phyloP scores from a whole-genome alignment of 2,888 invertebrate genomes.

The Tubulanus polymorphus region DNA sequence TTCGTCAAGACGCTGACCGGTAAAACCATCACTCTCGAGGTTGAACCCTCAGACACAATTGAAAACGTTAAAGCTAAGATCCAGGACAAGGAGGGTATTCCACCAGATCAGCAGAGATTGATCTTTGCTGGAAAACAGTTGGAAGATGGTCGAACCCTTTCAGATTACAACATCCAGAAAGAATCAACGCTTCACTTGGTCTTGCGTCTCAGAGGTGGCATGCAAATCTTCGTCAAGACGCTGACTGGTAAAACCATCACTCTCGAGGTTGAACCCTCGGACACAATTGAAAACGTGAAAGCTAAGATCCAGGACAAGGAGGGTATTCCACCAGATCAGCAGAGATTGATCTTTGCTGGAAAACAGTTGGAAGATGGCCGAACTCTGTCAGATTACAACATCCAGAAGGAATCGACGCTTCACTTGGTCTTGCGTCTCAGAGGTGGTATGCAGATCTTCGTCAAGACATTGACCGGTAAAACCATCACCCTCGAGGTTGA shows the following conservation, averaged over 20 bases:
- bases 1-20: conserved; percentile 57
- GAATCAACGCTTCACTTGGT: conserved; percentile 87
- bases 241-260: conserved; percentile 53
- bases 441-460: conserved; percentile 83
- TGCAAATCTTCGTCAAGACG: conserved; percentile 68
- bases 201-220: conserved; percentile 89
- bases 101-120: conserved; percentile 77
- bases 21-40: conserved; percentile 53
- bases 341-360: conserved; percentile 85
- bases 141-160: conserved; percentile 84
- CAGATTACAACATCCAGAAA: conserved; percentile 87
- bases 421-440: conserved; percentile 86
- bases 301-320: conserved; percentile 59
- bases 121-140: conserved; percentile 91
- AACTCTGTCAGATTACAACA: conserved; percentile 83
- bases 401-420: conserved; percentile 86
- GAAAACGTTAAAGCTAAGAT: conserved; percentile 79
- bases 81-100: conserved; percentile 60
- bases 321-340: conserved; percentile 68
- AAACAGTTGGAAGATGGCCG: conserved; percentile 90
- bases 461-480: conserved; percentile 53
- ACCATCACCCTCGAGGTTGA: conserved; percentile 59
- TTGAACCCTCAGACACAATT: conserved; percentile 84
- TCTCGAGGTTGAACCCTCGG: conserved; percentile 69
- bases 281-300: conserved; percentile 93